Conservation (phyloP, 2,113 vertebrate species). For the Melierax canorus region DNA sequence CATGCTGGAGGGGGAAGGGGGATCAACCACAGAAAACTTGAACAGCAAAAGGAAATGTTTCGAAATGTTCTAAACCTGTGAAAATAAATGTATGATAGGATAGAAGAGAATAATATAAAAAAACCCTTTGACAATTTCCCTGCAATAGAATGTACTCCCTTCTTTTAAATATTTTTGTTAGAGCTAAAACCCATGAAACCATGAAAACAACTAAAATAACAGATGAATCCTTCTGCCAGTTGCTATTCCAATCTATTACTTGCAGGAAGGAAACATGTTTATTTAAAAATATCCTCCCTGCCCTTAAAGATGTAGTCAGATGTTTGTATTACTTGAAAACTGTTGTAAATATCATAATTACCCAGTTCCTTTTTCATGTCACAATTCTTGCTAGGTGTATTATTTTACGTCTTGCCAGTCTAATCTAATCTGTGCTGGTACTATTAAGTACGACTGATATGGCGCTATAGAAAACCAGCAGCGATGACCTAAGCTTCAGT, state of each 20-base stretch:
- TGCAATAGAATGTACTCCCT: background rate
- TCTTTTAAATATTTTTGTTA: slow-evolving; percentile 29
- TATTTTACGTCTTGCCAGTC: background rate
- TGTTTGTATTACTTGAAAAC: background rate
- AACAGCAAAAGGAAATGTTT: background rate
- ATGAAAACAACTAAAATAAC: slow-evolving; percentile 36
- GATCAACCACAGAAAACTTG: background rate
- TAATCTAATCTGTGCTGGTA: background rate
- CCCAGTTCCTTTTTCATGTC: background rate
- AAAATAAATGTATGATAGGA: background rate
- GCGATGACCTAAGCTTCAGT: background rate
- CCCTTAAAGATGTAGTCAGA: slow-evolving; percentile 19
- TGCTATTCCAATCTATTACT: slow-evolving; percentile 52
- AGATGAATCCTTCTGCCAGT: slow-evolving; percentile 41
- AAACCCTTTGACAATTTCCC: background rate
- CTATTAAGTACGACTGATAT: background rate
- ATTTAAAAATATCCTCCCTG: slow-evolving; percentile 42
- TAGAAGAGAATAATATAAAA: background rate
- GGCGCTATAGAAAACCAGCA: background rate
- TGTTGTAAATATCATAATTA: background rate
- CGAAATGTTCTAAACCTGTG: background rate
- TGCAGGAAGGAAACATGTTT: slow-evolving; percentile 46
- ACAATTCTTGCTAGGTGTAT: background rate
- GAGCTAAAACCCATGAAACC: slow-evolving; percentile 1
- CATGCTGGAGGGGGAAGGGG: background rate